A percentile compares a stretch with the other conserved stretches of the same genome.
Conservation (phyloP, 2,113 vertebrate genomes). For the Cochlearius cochlearius region DNA sequence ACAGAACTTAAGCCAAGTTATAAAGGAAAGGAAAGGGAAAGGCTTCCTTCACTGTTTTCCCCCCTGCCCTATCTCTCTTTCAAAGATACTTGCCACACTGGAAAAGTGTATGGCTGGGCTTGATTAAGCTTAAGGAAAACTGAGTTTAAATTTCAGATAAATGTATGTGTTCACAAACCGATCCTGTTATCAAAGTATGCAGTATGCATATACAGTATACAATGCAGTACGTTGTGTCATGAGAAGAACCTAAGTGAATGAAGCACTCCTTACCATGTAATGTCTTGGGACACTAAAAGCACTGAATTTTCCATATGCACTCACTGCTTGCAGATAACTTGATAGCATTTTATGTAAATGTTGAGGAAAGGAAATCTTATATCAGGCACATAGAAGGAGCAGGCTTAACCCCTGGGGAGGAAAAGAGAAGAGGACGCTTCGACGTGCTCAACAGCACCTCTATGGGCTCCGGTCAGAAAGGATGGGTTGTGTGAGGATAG, state of each 20-base stretch:
- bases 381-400: not conserved
- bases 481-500: not conserved
- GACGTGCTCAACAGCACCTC: not conserved
- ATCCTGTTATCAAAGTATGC: not conserved
- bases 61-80: not conserved
- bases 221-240: not conserved
- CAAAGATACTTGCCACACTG: not conserved
- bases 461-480: not conserved
- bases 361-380: not conserved
- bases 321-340: not conserved
- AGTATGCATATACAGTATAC: too few species aligned
- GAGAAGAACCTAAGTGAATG: not conserved
- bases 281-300: not conserved
- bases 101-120: not conserved
- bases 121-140: not conserved
- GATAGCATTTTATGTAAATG: not conserved
- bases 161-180: rapidly evolving
- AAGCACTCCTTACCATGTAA: not conserved
- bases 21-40: not conserved
- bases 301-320: not conserved
- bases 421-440: not conserved
- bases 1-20: not conserved
- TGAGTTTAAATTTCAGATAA: not conserved
- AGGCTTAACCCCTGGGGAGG: not conserved
- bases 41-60: not conserved